Conservation (phyloP, 2,888 invertebrate species). For the Apamea crenata region DNA sequence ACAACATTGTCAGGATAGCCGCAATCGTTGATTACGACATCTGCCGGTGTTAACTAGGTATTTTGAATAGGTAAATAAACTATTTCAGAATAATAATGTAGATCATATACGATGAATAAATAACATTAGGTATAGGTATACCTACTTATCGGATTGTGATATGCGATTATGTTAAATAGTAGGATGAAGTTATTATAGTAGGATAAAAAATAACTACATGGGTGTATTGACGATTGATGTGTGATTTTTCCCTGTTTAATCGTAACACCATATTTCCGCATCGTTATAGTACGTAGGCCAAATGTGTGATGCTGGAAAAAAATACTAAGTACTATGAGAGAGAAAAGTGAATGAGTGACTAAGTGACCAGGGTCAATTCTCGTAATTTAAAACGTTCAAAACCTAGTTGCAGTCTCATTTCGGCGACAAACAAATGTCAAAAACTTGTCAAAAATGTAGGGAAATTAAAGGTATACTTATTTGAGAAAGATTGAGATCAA, state of each 20-base stretch:
- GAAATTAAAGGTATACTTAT: too few relatives aligned
- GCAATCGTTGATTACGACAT: slow-evolving; percentile 17
- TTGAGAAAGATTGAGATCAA: too few relatives aligned
- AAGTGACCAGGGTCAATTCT: too few relatives aligned
- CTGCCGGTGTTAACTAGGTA: not conserved
- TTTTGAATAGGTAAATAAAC: slow-evolving; percentile 13
- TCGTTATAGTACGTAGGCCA: not conserved
- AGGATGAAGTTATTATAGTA: not conserved
- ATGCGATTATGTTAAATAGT: not conserved
- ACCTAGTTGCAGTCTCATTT: too few relatives aligned
- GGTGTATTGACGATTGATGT: not conserved
- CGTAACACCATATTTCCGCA: not conserved
- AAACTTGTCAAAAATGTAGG: too few relatives aligned
- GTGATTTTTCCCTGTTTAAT: not conserved
- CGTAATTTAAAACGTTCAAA: too few relatives aligned
- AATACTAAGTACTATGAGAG: not conserved
- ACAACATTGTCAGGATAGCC: slow-evolving; percentile 29
- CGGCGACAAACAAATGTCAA: too few relatives aligned
- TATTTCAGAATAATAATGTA: not conserved
- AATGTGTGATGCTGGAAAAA: not conserved
- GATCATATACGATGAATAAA: not conserved
- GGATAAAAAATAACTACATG: not conserved
- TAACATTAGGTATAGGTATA: too few relatives aligned
- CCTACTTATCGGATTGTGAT: not conserved
- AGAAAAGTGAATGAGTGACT: not conserved